A percentile compares a stretch with the other conserved stretches of the same genome.
Conservation (phyloP, 2,113 vertebrate genomes). For the Astur gentilis region DNA sequence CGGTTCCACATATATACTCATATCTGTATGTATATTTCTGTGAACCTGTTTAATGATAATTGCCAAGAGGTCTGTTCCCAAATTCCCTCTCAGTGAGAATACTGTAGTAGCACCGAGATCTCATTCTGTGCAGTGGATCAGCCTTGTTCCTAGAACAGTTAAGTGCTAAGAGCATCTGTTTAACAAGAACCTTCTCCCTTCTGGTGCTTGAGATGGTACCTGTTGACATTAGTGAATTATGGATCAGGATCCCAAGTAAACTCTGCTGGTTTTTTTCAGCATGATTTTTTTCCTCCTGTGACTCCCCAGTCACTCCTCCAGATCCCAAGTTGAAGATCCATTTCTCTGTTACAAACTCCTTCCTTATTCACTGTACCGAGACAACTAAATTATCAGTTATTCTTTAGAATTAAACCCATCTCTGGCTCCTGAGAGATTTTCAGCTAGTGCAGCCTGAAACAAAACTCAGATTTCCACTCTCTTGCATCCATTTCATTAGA, state of each 20-base stretch:
- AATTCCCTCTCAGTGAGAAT: not conserved
- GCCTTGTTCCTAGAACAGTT: not conserved
- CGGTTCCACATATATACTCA: not conserved
- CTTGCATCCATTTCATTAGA: not conserved
- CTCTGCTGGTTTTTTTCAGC: not conserved
- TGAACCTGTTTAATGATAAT: not conserved
- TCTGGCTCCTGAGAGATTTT: not conserved
- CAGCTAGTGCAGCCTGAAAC: not conserved
- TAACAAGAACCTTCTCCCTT: not conserved
- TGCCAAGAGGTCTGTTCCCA: not conserved
- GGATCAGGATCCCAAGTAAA: not conserved
- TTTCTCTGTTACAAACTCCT: not conserved
- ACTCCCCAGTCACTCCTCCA: not conserved
- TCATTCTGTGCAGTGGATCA: not conserved
- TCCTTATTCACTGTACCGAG: not conserved
- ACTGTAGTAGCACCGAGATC: not conserved
- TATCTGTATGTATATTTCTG: not conserved
- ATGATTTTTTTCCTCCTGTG: not conserved
- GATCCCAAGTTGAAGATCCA: not conserved
- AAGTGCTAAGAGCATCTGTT: not conserved
- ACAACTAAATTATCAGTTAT: not conserved
- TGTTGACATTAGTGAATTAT: not conserved
- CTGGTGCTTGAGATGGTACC: not conserved
- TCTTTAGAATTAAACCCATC: not conserved
- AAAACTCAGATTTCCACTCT: not conserved